Conservation (phyloP, 1,140 invertebrate genomes). For the Leptopilina boulardi region DNA sequence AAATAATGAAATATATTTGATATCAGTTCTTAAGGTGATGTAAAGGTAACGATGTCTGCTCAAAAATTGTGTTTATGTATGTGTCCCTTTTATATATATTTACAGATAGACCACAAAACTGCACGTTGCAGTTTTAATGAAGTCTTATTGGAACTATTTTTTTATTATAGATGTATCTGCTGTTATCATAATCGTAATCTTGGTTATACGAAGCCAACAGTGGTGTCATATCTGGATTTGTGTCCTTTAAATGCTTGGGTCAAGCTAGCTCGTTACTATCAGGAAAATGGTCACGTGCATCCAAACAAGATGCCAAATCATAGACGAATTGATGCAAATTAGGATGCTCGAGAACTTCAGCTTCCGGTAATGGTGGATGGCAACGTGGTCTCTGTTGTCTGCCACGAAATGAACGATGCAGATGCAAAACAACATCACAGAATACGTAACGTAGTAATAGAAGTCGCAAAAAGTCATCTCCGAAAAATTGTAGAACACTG, state of each 20-base stretch:
- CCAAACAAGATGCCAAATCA: slow-evolving; percentile 88
- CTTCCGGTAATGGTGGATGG: slow-evolving; percentile 90
- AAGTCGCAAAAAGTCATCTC: slow-evolving; percentile 94
- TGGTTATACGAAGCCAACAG: slow-evolving; percentile 68
- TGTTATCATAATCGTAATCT: slow-evolving; percentile 69
- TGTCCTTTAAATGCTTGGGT: slow-evolving; percentile 76
- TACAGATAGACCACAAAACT: slow-evolving; percentile 54
- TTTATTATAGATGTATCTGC: slow-evolving; percentile 74
- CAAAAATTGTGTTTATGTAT: background rate
- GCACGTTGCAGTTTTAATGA: slow-evolving; percentile 71
- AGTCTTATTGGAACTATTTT: slow-evolving; percentile 74
- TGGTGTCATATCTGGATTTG: slow-evolving; percentile 61
- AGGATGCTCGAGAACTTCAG: slow-evolving; percentile 92
- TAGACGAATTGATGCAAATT: slow-evolving; percentile 87
- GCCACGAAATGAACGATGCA: slow-evolving; percentile 89
- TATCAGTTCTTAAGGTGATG: background rate
- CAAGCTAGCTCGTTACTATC: slow-evolving; percentile 84
- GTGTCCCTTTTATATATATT: slow-evolving; percentile 32
- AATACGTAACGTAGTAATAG: slow-evolving; percentile 94
- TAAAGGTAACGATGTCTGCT: slow-evolving; percentile 7
- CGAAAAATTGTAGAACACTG: slow-evolving; percentile 92
- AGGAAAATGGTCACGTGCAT: slow-evolving; percentile 86
- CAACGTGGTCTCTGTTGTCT: slow-evolving; percentile 90
- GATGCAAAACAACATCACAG: slow-evolving; percentile 90
- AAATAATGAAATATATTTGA: background rate